Conservation (phyloP, 2,113 vertebrate genomes). For the Drymodes brunneopygia region DNA sequence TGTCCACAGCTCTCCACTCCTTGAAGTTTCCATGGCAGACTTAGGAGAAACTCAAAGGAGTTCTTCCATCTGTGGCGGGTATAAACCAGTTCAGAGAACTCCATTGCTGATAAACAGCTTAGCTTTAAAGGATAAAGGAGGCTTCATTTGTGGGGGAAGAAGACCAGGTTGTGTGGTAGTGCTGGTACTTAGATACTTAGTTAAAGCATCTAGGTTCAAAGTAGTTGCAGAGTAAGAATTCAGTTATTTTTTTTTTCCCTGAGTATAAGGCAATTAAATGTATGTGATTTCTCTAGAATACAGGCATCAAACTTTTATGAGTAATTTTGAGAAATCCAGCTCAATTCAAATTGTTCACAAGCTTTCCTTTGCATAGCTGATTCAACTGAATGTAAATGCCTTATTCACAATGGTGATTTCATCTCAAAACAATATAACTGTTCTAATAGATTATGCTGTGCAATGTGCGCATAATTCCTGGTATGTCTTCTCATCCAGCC, state of each 20-base stretch:
- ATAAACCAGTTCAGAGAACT: background rate
- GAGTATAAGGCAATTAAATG: background rate
- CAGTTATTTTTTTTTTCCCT: background rate
- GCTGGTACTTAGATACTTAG: fast-evolving
- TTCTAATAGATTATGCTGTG: background rate
- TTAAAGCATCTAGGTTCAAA: background rate
- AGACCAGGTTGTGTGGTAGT: background rate
- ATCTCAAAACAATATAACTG: background rate
- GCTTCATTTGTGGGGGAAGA: background rate
- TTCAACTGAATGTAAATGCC: background rate
- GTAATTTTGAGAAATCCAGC: background rate
- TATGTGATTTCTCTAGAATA: background rate
- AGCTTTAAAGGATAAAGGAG: background rate
- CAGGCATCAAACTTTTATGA: background rate
- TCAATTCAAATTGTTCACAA: background rate
- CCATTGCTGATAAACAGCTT: background rate
- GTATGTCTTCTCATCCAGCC: background rate
- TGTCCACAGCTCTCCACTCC: background rate
- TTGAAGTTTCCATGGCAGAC: background rate
- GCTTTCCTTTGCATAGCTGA: background rate
- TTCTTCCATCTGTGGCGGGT: background rate
- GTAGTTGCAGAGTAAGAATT: background rate
- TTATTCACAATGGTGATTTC: background rate
- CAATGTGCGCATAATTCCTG: background rate
- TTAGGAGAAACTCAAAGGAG: background rate